Evolutionary conservation across 2,113 vertebrate species (phyloP).

Genomic region (Ammodytes marinus): DNA sequence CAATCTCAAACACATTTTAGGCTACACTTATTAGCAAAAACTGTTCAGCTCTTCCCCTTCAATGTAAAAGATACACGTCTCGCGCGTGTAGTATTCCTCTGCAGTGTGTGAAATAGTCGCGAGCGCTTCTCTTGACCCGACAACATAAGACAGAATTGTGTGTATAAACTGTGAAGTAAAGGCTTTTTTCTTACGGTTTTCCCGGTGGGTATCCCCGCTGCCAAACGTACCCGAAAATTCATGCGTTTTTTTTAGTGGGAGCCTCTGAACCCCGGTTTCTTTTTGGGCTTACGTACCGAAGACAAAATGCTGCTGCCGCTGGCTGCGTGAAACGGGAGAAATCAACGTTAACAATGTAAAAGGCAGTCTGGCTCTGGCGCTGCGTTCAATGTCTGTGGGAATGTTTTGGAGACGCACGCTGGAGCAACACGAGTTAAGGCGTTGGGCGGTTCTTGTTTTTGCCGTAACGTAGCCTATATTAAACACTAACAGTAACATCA

Average conservation of each 20-base stretch:
- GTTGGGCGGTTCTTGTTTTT: neutral
- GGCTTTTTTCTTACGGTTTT: constrained; percentile 39
- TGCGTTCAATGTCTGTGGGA: neutral
- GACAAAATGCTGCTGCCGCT: constrained; percentile 51
- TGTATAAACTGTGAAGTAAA: neutral
- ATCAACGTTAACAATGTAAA: constrained; percentile 72
- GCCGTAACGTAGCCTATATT: rapidly evolving
- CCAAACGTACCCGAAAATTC: neutral
- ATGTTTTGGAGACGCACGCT: rapidly evolving
- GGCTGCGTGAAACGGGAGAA: constrained; percentile 39
- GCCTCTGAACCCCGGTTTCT: constrained; percentile 30
- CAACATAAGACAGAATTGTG: constrained; percentile 1
- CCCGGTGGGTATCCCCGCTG: constrained; percentile 29
- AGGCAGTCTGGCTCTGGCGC: constrained; percentile 55
- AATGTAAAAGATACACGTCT: neutral
- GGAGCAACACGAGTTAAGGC: neutral
- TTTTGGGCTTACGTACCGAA: constrained; percentile 50
- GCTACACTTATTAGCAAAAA: neutral
- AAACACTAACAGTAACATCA: rapidly evolving
- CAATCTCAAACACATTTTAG: no score
- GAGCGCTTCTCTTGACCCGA: neutral
- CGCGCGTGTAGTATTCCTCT: neutral
- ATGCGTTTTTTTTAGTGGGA: constrained; percentile 23
- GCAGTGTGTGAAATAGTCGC: constrained; percentile 19
- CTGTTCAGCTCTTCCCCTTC: neutral